Evolutionary conservation across 2,113 vertebrate genomes (phyloP).

Genomic region (Prionailurus viverrinus): DNA sequence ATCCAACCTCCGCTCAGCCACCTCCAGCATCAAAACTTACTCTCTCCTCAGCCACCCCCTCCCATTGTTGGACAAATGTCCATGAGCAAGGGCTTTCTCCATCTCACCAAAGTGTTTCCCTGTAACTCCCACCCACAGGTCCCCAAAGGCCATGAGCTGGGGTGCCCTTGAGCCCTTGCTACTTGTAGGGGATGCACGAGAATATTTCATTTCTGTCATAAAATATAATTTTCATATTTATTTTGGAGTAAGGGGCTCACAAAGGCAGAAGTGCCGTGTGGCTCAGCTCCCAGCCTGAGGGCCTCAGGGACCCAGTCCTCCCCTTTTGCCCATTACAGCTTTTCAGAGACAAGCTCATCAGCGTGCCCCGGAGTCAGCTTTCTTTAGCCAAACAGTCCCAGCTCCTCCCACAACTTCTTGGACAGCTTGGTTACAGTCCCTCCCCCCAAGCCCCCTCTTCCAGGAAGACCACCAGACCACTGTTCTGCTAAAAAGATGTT

Average conservation of each 20-base stretch:
- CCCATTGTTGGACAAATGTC: not conserved
- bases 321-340: not conserved
- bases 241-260: not conserved
- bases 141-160: not conserved
- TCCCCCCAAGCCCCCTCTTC: not conserved
- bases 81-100: not conserved
- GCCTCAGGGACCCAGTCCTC: not conserved
- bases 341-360: not conserved
- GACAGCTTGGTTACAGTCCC: not conserved
- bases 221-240: not conserved
- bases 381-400: not conserved
- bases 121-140: not conserved
- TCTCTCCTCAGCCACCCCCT: not conserved
- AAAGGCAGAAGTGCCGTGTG: not conserved
- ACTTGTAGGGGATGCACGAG: not conserved
- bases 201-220: not conserved
- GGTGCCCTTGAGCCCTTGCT: not conserved
- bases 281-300: not conserved
- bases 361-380: not conserved
- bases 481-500: not conserved
- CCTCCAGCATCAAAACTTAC: accelerated
- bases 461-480: not conserved
- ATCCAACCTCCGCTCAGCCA: not conserved
- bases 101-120: not conserved
- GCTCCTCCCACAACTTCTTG: not conserved